phyloP scores from a whole-genome alignment of 2,888 invertebrate genomes.

The Epiblema foenella region DNA sequence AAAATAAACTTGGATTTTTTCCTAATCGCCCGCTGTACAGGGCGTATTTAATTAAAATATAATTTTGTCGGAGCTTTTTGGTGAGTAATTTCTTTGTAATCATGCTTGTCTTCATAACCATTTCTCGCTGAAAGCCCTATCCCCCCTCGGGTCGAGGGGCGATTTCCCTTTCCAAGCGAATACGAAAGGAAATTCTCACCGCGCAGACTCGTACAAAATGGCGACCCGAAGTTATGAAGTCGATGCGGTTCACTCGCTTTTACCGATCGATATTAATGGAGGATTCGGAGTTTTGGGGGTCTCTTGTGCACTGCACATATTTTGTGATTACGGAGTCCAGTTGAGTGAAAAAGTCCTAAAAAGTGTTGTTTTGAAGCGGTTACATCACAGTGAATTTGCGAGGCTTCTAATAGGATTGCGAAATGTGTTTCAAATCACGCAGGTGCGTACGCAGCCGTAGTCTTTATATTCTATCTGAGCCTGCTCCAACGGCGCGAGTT shows the following conservation, averaged over 20 bases:
- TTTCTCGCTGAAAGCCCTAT: constrained; percentile 61
- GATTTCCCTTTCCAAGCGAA: constrained; percentile 79
- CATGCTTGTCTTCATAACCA: constrained; percentile 41
- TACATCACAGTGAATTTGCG: constrained; percentile 80
- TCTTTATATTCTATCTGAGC: constrained; percentile 93
- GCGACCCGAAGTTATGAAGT: constrained; percentile 84
- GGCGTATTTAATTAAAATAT: constrained; percentile 56
- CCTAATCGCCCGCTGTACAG: constrained; percentile 62
- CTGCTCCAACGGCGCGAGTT: constrained; percentile 90
- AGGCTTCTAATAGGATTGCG: constrained; percentile 77
- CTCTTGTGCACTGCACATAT: constrained; percentile 74
- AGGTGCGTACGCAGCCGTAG: constrained; percentile 99
- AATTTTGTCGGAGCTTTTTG: constrained; percentile 57
- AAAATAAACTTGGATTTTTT: constrained; percentile 81
- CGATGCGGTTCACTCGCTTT: constrained; percentile 77
- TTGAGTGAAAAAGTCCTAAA: constrained; percentile 74
- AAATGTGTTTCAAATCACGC: constrained; percentile 88
- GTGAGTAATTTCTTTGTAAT: constrained; percentile 63
- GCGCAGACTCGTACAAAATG: constrained; percentile 90
- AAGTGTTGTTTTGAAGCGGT: constrained; percentile 80
- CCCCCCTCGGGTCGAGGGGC: constrained; percentile 80
- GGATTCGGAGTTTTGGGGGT: constrained; percentile 80
- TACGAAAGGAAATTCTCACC: constrained; percentile 73
- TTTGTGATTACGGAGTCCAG: constrained; percentile 74
- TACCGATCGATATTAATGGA: constrained; percentile 88